Conservation (phyloP, 2,113 vertebrate species). For the Macrotis lagotis region DNA sequence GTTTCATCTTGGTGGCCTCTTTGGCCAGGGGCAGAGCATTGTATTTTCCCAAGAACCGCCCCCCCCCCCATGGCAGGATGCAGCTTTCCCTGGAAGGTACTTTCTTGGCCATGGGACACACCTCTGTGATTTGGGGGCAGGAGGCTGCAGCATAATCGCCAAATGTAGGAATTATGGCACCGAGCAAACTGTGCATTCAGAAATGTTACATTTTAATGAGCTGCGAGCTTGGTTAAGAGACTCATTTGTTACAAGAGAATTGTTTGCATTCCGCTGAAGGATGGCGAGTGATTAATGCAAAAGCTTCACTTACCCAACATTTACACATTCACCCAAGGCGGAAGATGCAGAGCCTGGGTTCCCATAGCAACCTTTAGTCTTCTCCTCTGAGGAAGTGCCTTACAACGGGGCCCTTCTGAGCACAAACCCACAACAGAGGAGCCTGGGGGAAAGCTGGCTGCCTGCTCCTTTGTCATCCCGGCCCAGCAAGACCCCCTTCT, state of each 20-base stretch:
- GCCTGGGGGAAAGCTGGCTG: not conserved
- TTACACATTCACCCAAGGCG: slow-evolving; percentile 22
- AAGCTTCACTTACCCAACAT: slow-evolving; percentile 49
- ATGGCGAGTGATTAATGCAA: slow-evolving; percentile 70
- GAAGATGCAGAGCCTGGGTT: slow-evolving; percentile 64
- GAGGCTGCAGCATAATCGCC: not conserved
- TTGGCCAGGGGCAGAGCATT: not conserved
- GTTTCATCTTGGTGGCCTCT: not conserved
- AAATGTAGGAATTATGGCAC: not conserved
- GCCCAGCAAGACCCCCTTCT: not conserved
- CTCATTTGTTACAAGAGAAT: slow-evolving; percentile 50
- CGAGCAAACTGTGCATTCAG: slow-evolving; percentile 29
- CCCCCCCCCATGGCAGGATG: no score
- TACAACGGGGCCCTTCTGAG: slow-evolving; percentile 54
- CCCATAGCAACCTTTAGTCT: slow-evolving; percentile 64
- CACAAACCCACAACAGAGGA: not conserved
- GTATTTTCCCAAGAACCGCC: not conserved
- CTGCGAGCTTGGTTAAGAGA: slow-evolving; percentile 54
- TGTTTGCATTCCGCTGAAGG: slow-evolving; percentile 62
- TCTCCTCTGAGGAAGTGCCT: slow-evolving; percentile 56
- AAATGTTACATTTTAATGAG: slow-evolving; percentile 55
- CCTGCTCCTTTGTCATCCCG: not conserved
- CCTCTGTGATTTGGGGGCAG: not conserved
- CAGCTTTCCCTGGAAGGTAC: not conserved
- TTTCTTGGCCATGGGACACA: not conserved